A percentile compares a stretch with the other conserved stretches of the same genome.
Conservation (phyloP, 2,113 vertebrate genomes). For the Dipodomys merriami region DNA sequence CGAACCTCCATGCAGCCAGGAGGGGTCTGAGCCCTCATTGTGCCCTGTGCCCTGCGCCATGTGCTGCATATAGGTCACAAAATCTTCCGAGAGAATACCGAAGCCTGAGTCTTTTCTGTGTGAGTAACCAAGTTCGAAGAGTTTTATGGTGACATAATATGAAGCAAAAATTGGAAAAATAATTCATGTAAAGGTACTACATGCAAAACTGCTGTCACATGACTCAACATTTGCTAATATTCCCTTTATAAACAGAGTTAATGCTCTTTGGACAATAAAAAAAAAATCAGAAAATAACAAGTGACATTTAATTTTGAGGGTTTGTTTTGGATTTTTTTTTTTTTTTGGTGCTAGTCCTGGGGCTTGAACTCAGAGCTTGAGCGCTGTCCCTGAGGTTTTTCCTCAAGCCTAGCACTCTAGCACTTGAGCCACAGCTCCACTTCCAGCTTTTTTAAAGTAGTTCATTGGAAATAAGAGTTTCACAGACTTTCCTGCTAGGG, state of each 20-base stretch:
- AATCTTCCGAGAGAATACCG: background rate
- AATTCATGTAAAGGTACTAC: slow-evolving; percentile 25
- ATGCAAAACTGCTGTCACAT: background rate
- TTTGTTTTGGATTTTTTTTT: too few relatives aligned
- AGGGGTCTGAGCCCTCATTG: background rate
- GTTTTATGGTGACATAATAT: background rate
- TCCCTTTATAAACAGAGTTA: slow-evolving; percentile 59
- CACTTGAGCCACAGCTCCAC: too few relatives aligned
- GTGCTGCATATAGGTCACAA: accelerated
- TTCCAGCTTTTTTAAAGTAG: too few relatives aligned
- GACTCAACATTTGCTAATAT: background rate
- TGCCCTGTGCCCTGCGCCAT: background rate
- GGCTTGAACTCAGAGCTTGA: too few relatives aligned
- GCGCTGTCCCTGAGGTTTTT: too few relatives aligned
- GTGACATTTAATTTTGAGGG: background rate
- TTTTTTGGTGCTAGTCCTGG: too few relatives aligned
- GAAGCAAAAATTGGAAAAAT: slow-evolving; percentile 45
- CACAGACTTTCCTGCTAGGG: too few relatives aligned
- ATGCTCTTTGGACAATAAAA: slow-evolving; percentile 39
- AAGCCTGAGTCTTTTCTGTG: background rate
- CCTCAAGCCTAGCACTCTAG: too few relatives aligned
- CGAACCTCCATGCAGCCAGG: background rate
- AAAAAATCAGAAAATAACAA: background rate
- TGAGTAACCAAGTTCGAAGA: background rate
- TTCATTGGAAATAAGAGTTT: background rate